A percentile compares a stretch with the other conserved stretches of the same genome.
Evolutionary conservation across 2,797 vertebrate genomes (phyloP).

Genomic region (Percopsis omiscomaycus): DNA sequence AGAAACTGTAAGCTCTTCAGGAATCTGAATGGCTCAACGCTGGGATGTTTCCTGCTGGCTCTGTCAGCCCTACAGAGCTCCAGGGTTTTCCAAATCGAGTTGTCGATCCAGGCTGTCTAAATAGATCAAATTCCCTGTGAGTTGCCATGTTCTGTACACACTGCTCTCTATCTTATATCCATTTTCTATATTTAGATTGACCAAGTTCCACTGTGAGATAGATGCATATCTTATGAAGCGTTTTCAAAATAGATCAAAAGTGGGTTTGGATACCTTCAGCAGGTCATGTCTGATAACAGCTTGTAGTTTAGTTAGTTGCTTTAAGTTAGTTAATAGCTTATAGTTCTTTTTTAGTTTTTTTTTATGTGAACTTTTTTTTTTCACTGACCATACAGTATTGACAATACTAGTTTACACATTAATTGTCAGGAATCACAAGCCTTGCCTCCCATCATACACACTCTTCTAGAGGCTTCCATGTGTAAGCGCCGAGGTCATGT

Average conservation of each 20-base stretch:
- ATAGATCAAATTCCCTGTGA: not conserved
- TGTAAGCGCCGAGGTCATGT: conserved; percentile 53
- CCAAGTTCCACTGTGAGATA: not conserved
- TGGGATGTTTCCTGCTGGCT: too few relatives aligned
- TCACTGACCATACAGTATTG: not conserved
- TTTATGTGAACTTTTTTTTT: not conserved
- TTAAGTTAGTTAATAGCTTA: too few relatives aligned
- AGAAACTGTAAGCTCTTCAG: too few relatives aligned
- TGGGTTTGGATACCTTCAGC: not conserved
- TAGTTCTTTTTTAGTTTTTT: not conserved
- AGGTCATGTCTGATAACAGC: not conserved
- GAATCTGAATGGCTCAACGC: too few relatives aligned
- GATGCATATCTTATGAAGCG: not conserved
- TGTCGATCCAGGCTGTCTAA: not conserved
- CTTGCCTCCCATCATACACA: conserved; percentile 11
- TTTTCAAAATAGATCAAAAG: not conserved
- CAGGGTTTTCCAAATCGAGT: not conserved
- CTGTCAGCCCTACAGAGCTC: too few relatives aligned
- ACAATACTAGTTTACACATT: too few relatives aligned
- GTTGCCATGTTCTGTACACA: not conserved
- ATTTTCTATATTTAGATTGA: not conserved
- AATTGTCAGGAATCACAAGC: not conserved
- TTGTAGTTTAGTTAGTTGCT: not conserved
- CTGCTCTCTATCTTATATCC: not conserved
- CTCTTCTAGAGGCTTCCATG: conserved; percentile 49